phyloP scores from a whole-genome alignment of 2,113 vertebrate genomes.

The Stigmatopora argus region DNA sequence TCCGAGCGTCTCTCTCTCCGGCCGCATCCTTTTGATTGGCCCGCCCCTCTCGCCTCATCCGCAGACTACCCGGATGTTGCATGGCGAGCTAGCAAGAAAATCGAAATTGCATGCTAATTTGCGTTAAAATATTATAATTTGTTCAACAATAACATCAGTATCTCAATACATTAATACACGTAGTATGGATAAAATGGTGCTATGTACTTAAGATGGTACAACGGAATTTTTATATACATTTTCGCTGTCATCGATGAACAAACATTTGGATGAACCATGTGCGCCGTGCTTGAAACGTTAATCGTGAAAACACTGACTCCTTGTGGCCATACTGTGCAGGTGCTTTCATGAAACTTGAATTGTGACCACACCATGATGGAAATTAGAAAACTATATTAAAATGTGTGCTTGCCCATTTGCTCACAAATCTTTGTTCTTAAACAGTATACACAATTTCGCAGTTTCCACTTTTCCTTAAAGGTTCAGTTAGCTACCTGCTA shows the following conservation, averaged over 20 bases:
- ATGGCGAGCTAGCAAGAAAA: neutral
- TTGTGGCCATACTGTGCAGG: constrained; percentile 1
- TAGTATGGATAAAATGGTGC: neutral
- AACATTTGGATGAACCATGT: neutral
- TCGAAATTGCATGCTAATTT: neutral
- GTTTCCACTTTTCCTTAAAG: too few relatives aligned
- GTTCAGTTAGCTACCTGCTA: neutral
- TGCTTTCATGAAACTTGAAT: neutral
- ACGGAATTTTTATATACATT: too few relatives aligned
- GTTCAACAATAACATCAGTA: too few relatives aligned
- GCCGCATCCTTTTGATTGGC: constrained; percentile 1
- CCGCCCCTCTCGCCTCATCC: neutral
- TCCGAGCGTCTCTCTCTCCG: constrained; percentile 14
- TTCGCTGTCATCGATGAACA: neutral
- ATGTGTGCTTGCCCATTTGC: too few relatives aligned
- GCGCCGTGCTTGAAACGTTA: neutral
- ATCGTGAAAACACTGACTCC: constrained; percentile 27
- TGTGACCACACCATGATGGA: too few relatives aligned
- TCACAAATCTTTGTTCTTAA: too few relatives aligned
- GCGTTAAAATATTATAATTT: neutral
- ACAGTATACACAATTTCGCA: too few relatives aligned
- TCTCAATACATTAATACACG: neutral
- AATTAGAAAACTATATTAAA: too few relatives aligned
- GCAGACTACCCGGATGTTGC: neutral
- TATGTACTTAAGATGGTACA: too few relatives aligned